phyloP scores from a whole-genome alignment of 2,888 invertebrate species.

The Pachliopta kotzebuea region DNA sequence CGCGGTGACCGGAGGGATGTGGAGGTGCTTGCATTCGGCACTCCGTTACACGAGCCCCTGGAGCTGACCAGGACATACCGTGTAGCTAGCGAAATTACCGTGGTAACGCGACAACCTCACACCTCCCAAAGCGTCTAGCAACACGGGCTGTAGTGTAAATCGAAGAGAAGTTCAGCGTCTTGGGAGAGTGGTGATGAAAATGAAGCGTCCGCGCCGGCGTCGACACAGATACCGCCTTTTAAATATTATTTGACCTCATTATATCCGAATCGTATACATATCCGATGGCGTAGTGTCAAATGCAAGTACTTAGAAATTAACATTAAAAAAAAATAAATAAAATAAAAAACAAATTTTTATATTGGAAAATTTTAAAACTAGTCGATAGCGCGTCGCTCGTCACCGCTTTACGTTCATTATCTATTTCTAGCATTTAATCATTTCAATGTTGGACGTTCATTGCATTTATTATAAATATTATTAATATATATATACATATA shows the following conservation, averaged over 20 bases:
- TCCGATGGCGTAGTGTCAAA: slow-evolving; percentile 72
- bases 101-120: no score
- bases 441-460: slow-evolving; percentile 44
- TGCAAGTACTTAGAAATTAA: slow-evolving; percentile 44
- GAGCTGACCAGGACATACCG: slow-evolving; percentile 34
- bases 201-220: neutral
- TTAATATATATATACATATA: no score
- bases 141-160: no score
- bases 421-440: slow-evolving; percentile 67
- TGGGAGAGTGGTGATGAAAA: no score
- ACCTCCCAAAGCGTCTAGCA: no score
- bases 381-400: slow-evolving; percentile 71
- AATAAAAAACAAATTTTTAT: slow-evolving; percentile 69
- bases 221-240: slow-evolving; percentile 16
- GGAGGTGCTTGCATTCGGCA: slow-evolving; percentile 60
- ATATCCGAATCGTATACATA: slow-evolving; percentile 67
- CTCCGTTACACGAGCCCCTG: slow-evolving; percentile 54
- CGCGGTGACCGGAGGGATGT: slow-evolving; percentile 55
- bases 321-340: slow-evolving; percentile 31
- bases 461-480: slow-evolving; percentile 22
- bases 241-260: slow-evolving; percentile 32
- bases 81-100: no score
- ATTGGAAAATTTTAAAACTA: slow-evolving; percentile 73
- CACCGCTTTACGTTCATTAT: slow-evolving; percentile 69
- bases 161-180: no score